A percentile compares a stretch with the other conserved stretches of the same genome.
Evolutionary conservation across 2,797 vertebrate genomes (phyloP).

Genomic region (Brotogeris chrysoptera): DNA sequence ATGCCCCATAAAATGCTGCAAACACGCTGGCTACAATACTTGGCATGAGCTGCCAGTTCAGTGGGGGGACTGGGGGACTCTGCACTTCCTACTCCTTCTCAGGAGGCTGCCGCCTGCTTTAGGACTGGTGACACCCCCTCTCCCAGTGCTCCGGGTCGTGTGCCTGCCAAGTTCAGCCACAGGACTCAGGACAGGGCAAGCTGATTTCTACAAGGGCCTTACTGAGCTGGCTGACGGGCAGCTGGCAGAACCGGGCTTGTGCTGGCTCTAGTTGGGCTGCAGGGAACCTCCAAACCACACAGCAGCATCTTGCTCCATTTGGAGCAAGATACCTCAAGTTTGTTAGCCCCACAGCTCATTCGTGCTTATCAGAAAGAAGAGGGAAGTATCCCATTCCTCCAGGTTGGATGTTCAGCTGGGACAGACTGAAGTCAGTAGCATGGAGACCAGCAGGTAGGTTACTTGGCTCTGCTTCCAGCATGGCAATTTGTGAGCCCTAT

Average conservation of each 20-base stretch:
- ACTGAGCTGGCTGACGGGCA: background rate
- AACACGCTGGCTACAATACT: background rate
- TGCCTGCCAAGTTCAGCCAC: background rate
- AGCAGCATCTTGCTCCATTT: background rate
- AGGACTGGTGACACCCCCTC: background rate
- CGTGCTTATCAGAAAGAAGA: background rate
- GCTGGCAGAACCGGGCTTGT: background rate
- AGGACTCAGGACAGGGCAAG: background rate
- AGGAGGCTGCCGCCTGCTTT: background rate
- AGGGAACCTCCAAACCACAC: background rate
- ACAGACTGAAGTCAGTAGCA: background rate
- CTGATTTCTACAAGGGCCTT: background rate
- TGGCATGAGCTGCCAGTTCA: background rate
- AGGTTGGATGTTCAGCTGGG: background rate
- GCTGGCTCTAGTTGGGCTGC: background rate
- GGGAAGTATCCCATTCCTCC: background rate
- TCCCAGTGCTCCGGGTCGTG: background rate
- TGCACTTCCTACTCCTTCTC: background rate
- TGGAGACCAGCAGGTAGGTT: accelerated
- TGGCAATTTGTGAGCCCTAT: background rate
- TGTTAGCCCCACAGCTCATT: background rate
- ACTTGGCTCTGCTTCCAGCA: background rate
- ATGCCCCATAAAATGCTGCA: constrained; percentile 20
- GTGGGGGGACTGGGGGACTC: background rate
- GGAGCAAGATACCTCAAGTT: background rate